Evolutionary conservation across 2,113 vertebrate genomes (phyloP), one percentile per base, ranked within the genome.

Genomic region (Corydoras maculifer): DNA sequence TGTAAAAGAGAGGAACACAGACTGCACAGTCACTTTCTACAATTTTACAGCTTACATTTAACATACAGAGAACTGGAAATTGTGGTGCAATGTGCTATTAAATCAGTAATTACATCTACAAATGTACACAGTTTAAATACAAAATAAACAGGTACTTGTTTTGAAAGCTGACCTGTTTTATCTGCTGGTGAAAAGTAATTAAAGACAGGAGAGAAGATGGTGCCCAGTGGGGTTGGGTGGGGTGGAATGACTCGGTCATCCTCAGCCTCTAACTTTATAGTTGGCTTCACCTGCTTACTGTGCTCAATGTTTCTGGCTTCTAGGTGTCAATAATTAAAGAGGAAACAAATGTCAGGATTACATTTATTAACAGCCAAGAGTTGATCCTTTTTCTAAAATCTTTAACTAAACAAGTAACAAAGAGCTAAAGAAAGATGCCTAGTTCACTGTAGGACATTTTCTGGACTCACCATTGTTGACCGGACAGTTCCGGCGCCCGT

Each of bases 151-250:
- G 12, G 4, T 53, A 14, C 7, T 9, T 0, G 13, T 8, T 58
- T 54, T 57, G 43, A 7, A 9, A 14, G 30, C 13, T 88, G 87
- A 97, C 96, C 95, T 86, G 94, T 97, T 92, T 98, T 98, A 86
- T 92, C 97, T 91, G 95, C 94, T 91, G 96, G 94, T 90, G 97
- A 98, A 88, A 98, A 99, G 84, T 98, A 99, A 89, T 97, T 98
- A 86, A 98, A 99, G 77, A 99, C 97, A 0, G 97, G 97, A 82
- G 97, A 99, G 87, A 99, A 98, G 86, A 99, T 98, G 81, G 97
- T 99, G 79, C 97, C 96, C 78, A 99, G 87, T 81, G 98, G 88
- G 0, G 94, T 97, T 63, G 95, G 98, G 80, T 95, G 93, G 3
- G 95, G 92, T 4, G 96, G 95, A 73, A 94, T 98, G 86, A 87